A percentile compares a stretch with the other conserved stretches of the same genome.
Conservation (phyloP, 2,888 invertebrate species). For the Parnassius glacialis region DNA sequence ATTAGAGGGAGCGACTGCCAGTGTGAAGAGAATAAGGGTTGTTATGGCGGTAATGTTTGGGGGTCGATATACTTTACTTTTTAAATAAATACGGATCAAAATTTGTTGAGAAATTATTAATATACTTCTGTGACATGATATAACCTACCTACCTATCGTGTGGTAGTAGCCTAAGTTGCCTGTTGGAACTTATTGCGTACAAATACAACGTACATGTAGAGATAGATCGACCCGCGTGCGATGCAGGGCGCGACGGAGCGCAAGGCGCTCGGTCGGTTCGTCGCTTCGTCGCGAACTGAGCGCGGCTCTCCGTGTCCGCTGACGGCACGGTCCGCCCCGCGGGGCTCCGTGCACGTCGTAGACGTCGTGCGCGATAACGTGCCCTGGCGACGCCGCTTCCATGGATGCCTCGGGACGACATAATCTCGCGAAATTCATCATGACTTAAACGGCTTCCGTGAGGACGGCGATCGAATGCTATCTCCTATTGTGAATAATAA, state of each 20-base stretch:
- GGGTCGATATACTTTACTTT: conserved; percentile 74
- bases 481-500: conserved; percentile 26
- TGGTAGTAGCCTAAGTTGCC: conserved; percentile 26
- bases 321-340: conserved; percentile 48
- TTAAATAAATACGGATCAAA: conserved; percentile 24
- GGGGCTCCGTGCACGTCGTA: conserved; percentile 38
- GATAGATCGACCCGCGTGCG: conserved; percentile 67
- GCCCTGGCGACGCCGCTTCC: conserved; percentile 38
- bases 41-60: conserved; percentile 59
- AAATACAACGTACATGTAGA: conserved; percentile 61
- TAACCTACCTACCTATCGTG: conserved; percentile 1
- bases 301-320: conserved; percentile 58
- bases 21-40: conserved; percentile 75
- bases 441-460: conserved; percentile 50
- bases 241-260: conserved; percentile 54
- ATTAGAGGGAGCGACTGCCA: conserved; percentile 75
- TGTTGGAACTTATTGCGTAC: conserved; percentile 39
- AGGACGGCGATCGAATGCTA: conserved; percentile 34
- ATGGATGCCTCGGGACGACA: conserved; percentile 44
- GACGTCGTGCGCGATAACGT: conserved; percentile 56
- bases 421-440: conserved; percentile 57
- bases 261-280: conserved; percentile 70
- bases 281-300: conserved; percentile 71
- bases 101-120: not conserved
- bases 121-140: not conserved